Evolutionary conservation across 2,888 invertebrate species (phyloP), one percentile per base, ranked within the genome.

Genomic region (Rhimphoctona megacephalus): DNA sequence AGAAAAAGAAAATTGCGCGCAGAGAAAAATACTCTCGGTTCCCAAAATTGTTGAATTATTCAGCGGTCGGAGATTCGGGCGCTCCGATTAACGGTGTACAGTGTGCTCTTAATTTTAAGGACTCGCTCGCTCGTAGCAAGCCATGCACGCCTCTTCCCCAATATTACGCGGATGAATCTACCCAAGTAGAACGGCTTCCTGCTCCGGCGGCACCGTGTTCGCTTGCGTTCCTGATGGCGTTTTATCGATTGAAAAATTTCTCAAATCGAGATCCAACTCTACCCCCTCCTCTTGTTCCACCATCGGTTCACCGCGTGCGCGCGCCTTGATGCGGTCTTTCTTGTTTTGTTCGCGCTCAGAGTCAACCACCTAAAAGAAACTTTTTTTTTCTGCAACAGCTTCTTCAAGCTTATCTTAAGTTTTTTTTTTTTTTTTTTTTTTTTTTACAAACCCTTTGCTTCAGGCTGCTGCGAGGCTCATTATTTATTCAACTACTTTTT

Each of bases 41-140:
- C 74, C 87, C 74, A 54, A 89, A 85, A 85, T 85, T 66, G 67
- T 79, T 88, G 85, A 88, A 88, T 88, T 85, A 87, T 88, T 88
- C 88, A 88, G 76, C 87, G 73, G 66, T 25, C 52, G 17, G 25
- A 54, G 74, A 43, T 76, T 83, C 52, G 43, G 64, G 46, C 64
- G 46, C 30, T 52, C 72, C 57, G 36, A 33, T 67, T 66, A 49
- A 49, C 43, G 39, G 72, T 67, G 39, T 83, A 83, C 49, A 70
- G 49, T 49, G 30, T 14, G 14, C 14, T 49, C 39, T 25, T 22
- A 9, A 49, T 70, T 70, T 70, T 19, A 30, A 30, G 46, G 46
- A 8, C 19, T 7, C 17, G 2, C 64, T 11, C 19, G 33, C 17
- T 8, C 67, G 9, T n/a, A 8, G 30, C 33, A 33, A 19, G 19